These are phyloP conservation scores for Hypena proboscidalis DNA, from an alignment of 2,888 invertebrate species.

Conservation along the genomic window DNA sequence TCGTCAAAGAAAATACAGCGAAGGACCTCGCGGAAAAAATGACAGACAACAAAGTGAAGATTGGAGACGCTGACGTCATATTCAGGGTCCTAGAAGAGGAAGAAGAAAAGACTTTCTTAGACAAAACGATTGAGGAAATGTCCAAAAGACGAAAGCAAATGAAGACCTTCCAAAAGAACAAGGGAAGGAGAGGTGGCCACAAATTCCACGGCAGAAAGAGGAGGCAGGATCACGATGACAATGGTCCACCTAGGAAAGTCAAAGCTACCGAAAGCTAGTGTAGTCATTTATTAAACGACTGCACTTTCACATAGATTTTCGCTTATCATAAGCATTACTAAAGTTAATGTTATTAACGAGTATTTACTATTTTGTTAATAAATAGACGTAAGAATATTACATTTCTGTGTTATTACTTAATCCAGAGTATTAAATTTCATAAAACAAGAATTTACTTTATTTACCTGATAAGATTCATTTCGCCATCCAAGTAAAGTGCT, in stretches of 20 bases:
- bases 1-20: constrained; percentile 89
- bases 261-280: constrained; percentile 58
- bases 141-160: constrained; percentile 81
- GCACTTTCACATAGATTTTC: constrained; percentile 16
- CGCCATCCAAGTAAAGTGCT: too few relatives aligned
- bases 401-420: too few relatives aligned
- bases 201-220: constrained; percentile 58
- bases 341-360: constrained; percentile 1
- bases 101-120: constrained; percentile 88
- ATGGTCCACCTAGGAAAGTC: constrained; percentile 61
- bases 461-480: too few relatives aligned
- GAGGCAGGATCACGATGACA: constrained; percentile 57
- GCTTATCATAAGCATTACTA: constrained; percentile 13
- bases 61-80: constrained; percentile 79
- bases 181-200: constrained; percentile 48
- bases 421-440: too few relatives aligned
- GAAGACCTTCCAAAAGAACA: constrained; percentile 67
- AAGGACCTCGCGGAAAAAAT: constrained; percentile 87
- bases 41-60: constrained; percentile 86
- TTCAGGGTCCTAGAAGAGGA: constrained; percentile 88
- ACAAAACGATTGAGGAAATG: constrained; percentile 87
- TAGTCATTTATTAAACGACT: constrained; percentile 11
- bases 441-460: too few relatives aligned
- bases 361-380: constrained; percentile 9
- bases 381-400: constrained; percentile 3